Percentiles rank a stretch among this genome's conserved stretches.
These are phyloP conservation scores for Zaprionus lachaisei DNA, from an alignment of 1,140 invertebrate genomes.

Conservation along the genomic window DNA sequence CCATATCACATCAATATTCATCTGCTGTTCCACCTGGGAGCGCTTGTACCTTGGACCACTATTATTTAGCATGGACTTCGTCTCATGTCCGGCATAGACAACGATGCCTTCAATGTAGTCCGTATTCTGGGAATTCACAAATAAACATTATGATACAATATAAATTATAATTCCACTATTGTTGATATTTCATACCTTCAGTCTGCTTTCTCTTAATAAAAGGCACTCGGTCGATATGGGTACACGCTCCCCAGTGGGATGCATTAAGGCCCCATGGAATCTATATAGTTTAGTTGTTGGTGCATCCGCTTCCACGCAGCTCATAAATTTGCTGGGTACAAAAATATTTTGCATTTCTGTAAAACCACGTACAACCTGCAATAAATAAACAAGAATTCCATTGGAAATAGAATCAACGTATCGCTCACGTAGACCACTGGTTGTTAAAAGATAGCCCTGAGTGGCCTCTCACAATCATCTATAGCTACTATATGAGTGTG, in stretches of 20 bases:
- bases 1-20: conserved; percentile 98
- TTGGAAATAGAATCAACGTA: conserved; percentile 1
- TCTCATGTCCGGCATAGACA: conserved; percentile 98
- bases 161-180: not conserved
- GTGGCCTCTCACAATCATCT: too few relatives aligned
- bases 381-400: conserved; percentile 26
- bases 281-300: conserved; percentile 98
- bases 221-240: conserved; percentile 97
- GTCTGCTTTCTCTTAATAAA: conserved; percentile 95
- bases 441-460: not conserved
- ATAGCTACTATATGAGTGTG: not conserved
- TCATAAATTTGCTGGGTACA: conserved; percentile 92
- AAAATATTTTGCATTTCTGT: conserved; percentile 89
- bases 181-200: conserved; percentile 90
- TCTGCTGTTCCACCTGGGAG: conserved; percentile 95
- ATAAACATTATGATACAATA: not conserved
- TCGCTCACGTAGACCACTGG: conserved; percentile 40
- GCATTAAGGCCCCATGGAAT: conserved; percentile 95
- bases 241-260: conserved; percentile 91
- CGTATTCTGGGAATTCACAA: conserved; percentile 80
- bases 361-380: conserved; percentile 84
- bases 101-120: conserved; percentile 97
- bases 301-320: conserved; percentile 94
- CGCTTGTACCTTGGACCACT: conserved; percentile 97
- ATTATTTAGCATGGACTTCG: conserved; percentile 99